These are phyloP conservation scores for Eurosta solidaginis DNA, from an alignment of 1,140 invertebrate species.

Conservation along the genomic window DNA sequence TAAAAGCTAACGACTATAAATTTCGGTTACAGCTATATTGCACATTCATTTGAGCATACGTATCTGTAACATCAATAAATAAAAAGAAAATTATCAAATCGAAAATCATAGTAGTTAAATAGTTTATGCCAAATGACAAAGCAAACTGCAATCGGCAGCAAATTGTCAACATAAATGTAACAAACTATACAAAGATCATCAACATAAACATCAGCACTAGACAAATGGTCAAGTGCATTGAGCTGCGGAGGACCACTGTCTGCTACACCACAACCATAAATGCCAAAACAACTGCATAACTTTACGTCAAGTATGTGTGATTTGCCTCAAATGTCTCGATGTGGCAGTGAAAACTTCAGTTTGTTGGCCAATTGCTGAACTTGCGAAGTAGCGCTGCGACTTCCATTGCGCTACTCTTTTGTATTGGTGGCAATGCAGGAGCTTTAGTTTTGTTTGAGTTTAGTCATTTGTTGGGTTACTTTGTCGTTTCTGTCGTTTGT, in stretches of 20 bases:
- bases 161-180: neutral
- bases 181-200: neutral
- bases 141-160: too few species aligned
- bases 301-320: neutral
- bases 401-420: neutral
- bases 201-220: neutral
- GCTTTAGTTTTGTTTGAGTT: neutral
- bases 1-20: too few species aligned
- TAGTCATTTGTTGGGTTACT: neutral
- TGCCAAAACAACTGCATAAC: slow-evolving; percentile 21
- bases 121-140: too few species aligned
- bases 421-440: neutral
- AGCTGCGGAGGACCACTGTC: neutral
- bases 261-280: neutral
- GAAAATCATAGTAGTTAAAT: too few species aligned
- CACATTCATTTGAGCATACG: neutral
- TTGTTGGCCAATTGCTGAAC: neutral
- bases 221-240: neutral
- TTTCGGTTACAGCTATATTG: too few species aligned
- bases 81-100: neutral
- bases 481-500: neutral
- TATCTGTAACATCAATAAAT: neutral
- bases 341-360: neutral
- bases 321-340: neutral
- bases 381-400: slow-evolving; percentile 1